Conservation (phyloP, 2,888 invertebrate species). For the Latrodectus hesperus region DNA sequence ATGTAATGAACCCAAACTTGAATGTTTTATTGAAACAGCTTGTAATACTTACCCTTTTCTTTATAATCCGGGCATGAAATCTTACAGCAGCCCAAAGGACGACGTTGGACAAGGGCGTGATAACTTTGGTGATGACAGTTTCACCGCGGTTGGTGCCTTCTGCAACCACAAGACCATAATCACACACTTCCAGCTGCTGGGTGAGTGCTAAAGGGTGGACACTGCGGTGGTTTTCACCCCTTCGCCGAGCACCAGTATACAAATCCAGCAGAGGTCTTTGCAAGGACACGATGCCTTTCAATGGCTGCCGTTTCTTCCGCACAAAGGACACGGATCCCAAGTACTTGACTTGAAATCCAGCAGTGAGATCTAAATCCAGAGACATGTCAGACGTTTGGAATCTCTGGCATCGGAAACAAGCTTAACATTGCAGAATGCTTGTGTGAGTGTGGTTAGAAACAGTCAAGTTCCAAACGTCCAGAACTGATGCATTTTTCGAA, state of each 20-base stretch:
- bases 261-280: slow-evolving; percentile 70
- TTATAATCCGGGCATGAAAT: slow-evolving; percentile 67
- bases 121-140: slow-evolving; percentile 70
- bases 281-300: slow-evolving; percentile 66
- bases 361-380: slow-evolving; percentile 41
- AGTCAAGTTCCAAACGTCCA: neutral
- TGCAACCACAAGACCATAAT: slow-evolving; percentile 70
- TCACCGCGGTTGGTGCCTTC: slow-evolving; percentile 48
- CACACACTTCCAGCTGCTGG: slow-evolving; percentile 69
- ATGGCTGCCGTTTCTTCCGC: slow-evolving; percentile 55
- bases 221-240: slow-evolving; percentile 72
- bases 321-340: slow-evolving; percentile 66
- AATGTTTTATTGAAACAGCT: no score
- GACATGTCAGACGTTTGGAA: slow-evolving; percentile 32
- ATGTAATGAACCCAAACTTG: no score
- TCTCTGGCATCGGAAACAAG: neutral
- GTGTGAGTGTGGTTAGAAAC: neutral
- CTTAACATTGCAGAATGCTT: neutral
- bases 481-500: neutral
- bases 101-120: slow-evolving; percentile 70
- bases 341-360: slow-evolving; percentile 69
- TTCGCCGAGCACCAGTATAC: slow-evolving; percentile 65
- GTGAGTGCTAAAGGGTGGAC: slow-evolving; percentile 70
- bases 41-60: slow-evolving; percentile 41
- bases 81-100: slow-evolving; percentile 70